Evolutionary conservation across 2,113 vertebrate species (phyloP).

Genomic region (Panthera tigris): DNA sequence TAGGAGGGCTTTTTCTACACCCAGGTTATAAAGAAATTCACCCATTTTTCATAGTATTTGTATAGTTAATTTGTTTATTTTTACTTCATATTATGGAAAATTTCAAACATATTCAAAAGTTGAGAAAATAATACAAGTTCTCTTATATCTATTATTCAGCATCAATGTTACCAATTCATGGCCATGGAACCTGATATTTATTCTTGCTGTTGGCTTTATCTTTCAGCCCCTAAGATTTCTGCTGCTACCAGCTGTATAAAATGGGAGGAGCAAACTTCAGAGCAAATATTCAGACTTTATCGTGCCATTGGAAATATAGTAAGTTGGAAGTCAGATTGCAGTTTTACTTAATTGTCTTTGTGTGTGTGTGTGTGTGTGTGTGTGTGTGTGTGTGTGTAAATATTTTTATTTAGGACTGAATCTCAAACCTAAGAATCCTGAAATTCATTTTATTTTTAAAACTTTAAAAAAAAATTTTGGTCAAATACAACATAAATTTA

Average conservation of each 20-base stretch:
- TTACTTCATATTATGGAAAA: neutral
- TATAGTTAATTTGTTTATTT: neutral
- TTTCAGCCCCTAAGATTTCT: slow-evolving; percentile 93
- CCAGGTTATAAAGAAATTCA: neutral
- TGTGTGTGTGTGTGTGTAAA: neutral
- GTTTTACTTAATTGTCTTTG: neutral
- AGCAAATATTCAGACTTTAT: slow-evolving; percentile 88
- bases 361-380: neutral
- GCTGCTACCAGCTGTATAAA: slow-evolving; percentile 88
- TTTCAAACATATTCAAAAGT: neutral
- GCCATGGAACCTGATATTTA: neutral
- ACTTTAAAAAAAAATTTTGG: neutral
- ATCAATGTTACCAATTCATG: neutral
- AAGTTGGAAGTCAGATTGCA: slow-evolving; percentile 69
- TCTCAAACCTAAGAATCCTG: neutral
- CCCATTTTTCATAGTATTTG: neutral
- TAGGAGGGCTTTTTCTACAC: neutral
- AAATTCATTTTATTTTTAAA: neutral
- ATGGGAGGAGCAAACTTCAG: slow-evolving; percentile 95
- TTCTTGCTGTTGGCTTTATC: slow-evolving; percentile 30
- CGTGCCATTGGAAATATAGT: slow-evolving; percentile 92
- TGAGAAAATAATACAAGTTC: neutral
- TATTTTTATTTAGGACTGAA: slow-evolving; percentile 42
- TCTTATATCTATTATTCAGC: neutral
- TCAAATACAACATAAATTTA: slow-evolving; percentile 9